Percentiles rank a stretch among this genome's conserved stretches.
Evolutionary conservation across 1,140 invertebrate species (phyloP).

Genomic region (Danaus melanippus): DNA sequence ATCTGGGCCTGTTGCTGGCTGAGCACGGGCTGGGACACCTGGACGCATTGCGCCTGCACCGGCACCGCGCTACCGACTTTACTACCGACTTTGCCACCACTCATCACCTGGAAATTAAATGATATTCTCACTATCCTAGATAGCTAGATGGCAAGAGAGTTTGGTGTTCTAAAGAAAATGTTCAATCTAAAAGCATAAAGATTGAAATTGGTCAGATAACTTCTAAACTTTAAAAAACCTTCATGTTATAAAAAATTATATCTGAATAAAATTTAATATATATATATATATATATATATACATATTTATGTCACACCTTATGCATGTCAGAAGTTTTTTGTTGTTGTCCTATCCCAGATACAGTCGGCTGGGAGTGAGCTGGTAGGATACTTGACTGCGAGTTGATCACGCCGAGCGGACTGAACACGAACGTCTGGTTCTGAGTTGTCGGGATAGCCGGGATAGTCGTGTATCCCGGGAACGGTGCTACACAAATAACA

Average conservation of each 20-base stretch:
- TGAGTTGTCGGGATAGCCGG: conserved; percentile 84
- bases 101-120: conserved; percentile 29
- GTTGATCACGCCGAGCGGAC: conserved; percentile 79
- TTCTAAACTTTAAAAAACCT: too few species aligned
- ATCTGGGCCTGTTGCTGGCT: conserved; percentile 76
- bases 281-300: too few species aligned
- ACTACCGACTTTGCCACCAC: conserved; percentile 55
- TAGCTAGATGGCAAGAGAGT: too few species aligned
- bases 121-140: too few species aligned
- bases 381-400: conserved; percentile 79
- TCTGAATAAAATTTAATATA: too few species aligned
- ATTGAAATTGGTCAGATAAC: too few species aligned
- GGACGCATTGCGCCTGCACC: conserved; percentile 74
- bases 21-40: conserved; percentile 77
- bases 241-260: conserved; percentile 1
- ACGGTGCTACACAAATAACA: conserved; percentile 61
- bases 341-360: conserved; percentile 55
- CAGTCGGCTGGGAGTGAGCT: conserved; percentile 69
- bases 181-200: too few species aligned
- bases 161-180: too few species aligned
- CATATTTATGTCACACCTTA: conserved; percentile 50
- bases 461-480: conserved; percentile 80
- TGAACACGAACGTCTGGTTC: conserved; percentile 85
- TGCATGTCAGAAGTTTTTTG: conserved; percentile 70
- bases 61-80: conserved; percentile 65